Evolutionary conservation across 2,888 invertebrate genomes (phyloP).

Genomic region (Drosophila anomalata): DNA sequence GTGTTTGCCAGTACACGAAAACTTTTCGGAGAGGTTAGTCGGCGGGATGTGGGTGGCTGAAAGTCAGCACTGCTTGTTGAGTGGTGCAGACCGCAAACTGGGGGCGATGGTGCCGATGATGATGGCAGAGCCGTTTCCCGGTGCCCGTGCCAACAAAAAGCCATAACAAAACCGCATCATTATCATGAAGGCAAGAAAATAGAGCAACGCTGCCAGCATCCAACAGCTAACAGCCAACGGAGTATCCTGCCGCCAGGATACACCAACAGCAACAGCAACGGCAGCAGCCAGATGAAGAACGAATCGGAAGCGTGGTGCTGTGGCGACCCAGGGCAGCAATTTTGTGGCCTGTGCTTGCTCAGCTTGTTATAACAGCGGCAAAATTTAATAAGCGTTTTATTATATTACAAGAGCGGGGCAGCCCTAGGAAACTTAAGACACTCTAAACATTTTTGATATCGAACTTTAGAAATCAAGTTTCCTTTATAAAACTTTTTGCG

Average conservation of each 20-base stretch:
- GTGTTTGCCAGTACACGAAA: constrained; percentile 67
- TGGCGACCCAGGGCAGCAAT: constrained; percentile 65
- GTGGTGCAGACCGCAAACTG: constrained; percentile 42
- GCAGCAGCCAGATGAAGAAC: constrained; percentile 30
- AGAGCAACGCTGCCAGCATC: constrained; percentile 44
- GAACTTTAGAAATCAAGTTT: background rate
- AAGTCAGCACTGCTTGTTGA: constrained; percentile 43
- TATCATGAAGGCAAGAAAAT: constrained; percentile 67
- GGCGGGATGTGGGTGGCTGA: constrained; percentile 11
- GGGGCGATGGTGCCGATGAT: constrained; percentile 35
- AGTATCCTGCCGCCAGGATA: constrained; percentile 9
- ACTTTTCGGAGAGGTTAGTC: constrained; percentile 50
- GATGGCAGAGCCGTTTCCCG: constrained; percentile 21
- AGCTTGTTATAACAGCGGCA: constrained; percentile 58
- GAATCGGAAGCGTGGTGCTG: constrained; percentile 57
- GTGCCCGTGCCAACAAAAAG: constrained; percentile 56
- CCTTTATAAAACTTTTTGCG: background rate
- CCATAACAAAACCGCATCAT: constrained; percentile 70
- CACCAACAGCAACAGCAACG: constrained; percentile 6
- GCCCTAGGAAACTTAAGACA: constrained; percentile 26
- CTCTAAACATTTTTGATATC: background rate
- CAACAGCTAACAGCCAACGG: background rate
- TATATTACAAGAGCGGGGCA: constrained; percentile 57
- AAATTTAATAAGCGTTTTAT: constrained; percentile 78
- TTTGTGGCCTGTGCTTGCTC: constrained; percentile 55